phyloP scores from a whole-genome alignment of 2,797 vertebrate genomes.

The Silurus aristotelis region DNA sequence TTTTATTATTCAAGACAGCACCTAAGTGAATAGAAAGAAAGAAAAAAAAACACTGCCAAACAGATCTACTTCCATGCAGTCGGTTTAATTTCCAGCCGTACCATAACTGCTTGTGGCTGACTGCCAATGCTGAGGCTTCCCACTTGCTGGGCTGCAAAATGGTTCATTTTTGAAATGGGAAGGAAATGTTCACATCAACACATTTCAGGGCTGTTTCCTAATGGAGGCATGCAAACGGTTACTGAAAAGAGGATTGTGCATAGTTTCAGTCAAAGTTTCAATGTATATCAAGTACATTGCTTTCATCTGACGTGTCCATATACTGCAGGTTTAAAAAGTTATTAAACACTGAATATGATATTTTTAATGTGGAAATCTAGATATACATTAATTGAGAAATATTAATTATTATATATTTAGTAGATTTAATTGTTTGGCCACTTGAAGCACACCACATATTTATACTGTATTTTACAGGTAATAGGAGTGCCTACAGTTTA shows the following conservation, averaged over 20 bases:
- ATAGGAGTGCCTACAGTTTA: background rate
- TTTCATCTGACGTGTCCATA: background rate
- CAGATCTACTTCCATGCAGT: conserved; percentile 37
- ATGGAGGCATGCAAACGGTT: background rate
- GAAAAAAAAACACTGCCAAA: conserved; percentile 41
- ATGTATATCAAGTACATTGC: background rate
- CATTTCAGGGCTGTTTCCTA: background rate
- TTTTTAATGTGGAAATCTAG: too few species aligned
- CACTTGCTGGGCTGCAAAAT: background rate
- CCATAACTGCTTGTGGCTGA: conserved; percentile 27
- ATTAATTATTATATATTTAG: background rate
- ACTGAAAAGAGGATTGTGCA: background rate
- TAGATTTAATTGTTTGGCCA: background rate
- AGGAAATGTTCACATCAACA: conserved; percentile 9
- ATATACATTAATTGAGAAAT: background rate
- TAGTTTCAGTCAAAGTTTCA: background rate
- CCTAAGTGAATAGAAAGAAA: conserved; percentile 6
- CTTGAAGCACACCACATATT: background rate
- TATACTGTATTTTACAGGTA: background rate
- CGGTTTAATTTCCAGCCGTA: conserved; percentile 16
- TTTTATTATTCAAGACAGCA: conserved; percentile 28
- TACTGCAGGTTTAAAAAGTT: conserved; percentile 8
- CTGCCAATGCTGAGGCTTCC: conserved; percentile 21
- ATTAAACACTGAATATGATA: background rate
- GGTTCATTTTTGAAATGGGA: conserved; percentile 24